Base-by-base conservation (phyloP, 1,140 invertebrate genomes). In the Colletes latitarsis region DNA sequence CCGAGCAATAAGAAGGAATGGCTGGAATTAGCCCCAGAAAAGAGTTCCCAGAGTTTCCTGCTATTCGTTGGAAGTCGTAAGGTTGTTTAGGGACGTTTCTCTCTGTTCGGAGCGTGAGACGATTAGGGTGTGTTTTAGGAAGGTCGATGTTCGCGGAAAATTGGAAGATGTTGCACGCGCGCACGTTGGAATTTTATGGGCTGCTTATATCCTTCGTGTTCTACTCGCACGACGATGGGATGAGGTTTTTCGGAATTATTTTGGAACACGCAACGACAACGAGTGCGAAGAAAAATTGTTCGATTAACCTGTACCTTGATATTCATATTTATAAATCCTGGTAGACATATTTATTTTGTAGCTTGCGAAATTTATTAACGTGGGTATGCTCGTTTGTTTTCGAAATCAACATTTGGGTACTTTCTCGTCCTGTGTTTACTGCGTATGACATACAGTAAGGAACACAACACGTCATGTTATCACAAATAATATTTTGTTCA, bases 11-110 rank as follows among this genome's bases (percentile, higher is more conserved):
- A 72, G 39, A 15, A n/a, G 14, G 53, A 64, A 55, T 21, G 68
- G 46, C 8, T 46, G 57, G 57, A 77, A 77, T 77, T 77, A 77
- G 58, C 19, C 8, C 19, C n/a, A 10, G 30, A 30, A 30, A 30
- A 8, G 76, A 78, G 52, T 69, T 78, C 71, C 64, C 68, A 5
- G 76, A 71, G 64, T 78, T 78, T 63, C 49, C 58, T 43, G 9
- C 30, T 41, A 5, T 10, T 43, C 3, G 30, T 4, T 17, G 68
- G n/a, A 63, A 43, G 57, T 70, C 67, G 67, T 70, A 52, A n/a
- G 68, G 69, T 53, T 70, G 69, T 63, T 72, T 60, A 46, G 77
- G 30, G 68, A 63, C 19, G 14, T 53, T 62, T 14, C 49, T 68
- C 43, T 15, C 19, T 14, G 5, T 43, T 43, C 15, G 15, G 46